These are phyloP conservation scores for Anodontia alba DNA, from an alignment of 2,888 invertebrate species.

Conservation along the genomic window DNA sequence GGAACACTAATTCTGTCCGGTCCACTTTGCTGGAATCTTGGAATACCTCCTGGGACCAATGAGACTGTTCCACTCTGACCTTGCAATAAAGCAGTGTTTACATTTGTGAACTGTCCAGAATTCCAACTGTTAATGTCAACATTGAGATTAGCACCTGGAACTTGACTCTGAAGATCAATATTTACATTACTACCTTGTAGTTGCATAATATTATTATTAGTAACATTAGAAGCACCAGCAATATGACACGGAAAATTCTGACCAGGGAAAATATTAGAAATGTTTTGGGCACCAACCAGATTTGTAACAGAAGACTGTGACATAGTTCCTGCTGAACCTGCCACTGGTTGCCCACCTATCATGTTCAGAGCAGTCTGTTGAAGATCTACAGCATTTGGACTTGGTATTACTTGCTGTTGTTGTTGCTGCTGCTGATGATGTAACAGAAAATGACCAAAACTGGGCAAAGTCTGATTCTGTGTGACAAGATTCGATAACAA, in stretches of 20 bases:
- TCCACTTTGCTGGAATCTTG: neutral
- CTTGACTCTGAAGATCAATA: neutral
- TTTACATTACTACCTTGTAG: neutral
- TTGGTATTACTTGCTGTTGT: conserved; percentile 62
- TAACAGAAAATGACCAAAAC: conserved; percentile 74
- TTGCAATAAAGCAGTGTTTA: neutral
- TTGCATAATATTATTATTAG: neutral
- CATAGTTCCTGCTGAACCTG: neutral
- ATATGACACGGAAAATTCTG: conserved; percentile 38
- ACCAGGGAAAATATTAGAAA: neutral
- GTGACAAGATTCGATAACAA: conserved; percentile 30
- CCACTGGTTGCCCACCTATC: neutral
- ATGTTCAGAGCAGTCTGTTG: conserved; percentile 32
- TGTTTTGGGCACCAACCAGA: conserved; percentile 39
- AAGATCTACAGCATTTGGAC: conserved; percentile 25
- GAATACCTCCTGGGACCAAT: neutral
- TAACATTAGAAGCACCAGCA: conserved; percentile 37
- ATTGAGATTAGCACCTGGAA: conserved; percentile 39
- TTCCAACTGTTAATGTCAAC: conserved; percentile 50
- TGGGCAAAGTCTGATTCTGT: conserved; percentile 67
- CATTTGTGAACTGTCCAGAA: conserved; percentile 30
- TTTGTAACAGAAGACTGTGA: conserved; percentile 31
- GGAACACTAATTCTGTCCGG: neutral
- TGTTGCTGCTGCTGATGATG: conserved; percentile 70
- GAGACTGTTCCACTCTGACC: neutral